phyloP scores from a whole-genome alignment of 2,888 invertebrate species.

The Heteropelma amictum region DNA sequence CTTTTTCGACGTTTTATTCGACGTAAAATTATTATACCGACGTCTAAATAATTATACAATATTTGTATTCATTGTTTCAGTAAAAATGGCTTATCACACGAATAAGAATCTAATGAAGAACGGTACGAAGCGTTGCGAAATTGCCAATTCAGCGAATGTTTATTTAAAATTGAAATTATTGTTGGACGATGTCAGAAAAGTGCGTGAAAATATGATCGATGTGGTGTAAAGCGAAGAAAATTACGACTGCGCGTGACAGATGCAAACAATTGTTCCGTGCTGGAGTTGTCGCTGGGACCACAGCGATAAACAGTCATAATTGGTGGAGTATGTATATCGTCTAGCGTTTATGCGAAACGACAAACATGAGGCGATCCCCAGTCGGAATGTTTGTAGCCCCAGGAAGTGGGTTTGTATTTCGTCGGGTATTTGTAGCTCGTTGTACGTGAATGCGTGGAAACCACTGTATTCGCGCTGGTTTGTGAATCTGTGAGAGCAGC shows the following conservation, averaged over 20 bases:
- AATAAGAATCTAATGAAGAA: too few relatives aligned
- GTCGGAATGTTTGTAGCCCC: slow-evolving; percentile 38
- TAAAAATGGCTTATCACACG: too few relatives aligned
- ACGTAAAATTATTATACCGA: too few relatives aligned
- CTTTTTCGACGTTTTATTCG: too few relatives aligned
- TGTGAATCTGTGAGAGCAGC: slow-evolving; percentile 51
- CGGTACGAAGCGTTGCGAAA: too few relatives aligned
- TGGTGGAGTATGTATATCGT: slow-evolving; percentile 65
- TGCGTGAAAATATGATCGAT: too few relatives aligned
- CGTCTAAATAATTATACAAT: too few relatives aligned
- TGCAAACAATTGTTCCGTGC: slow-evolving; percentile 37
- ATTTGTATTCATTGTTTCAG: too few relatives aligned
- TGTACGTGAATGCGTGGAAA: slow-evolving; percentile 65
- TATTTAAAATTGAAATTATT: too few relatives aligned
- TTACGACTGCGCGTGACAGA: slow-evolving; percentile 25
- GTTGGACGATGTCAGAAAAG: too few relatives aligned
- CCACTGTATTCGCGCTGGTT: slow-evolving; percentile 47
- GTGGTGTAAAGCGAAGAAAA: neutral
- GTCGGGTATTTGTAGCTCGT: slow-evolving; percentile 68
- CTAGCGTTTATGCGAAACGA: slow-evolving; percentile 52
- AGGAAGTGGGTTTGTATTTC: slow-evolving; percentile 25
- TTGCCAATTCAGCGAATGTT: too few relatives aligned
- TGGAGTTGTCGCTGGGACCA: slow-evolving; percentile 29
- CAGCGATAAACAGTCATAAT: slow-evolving; percentile 70
- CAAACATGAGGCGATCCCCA: slow-evolving; percentile 53